Evolutionary conservation across 2,888 invertebrate genomes (phyloP).

Genomic region (Patella caerulea): DNA sequence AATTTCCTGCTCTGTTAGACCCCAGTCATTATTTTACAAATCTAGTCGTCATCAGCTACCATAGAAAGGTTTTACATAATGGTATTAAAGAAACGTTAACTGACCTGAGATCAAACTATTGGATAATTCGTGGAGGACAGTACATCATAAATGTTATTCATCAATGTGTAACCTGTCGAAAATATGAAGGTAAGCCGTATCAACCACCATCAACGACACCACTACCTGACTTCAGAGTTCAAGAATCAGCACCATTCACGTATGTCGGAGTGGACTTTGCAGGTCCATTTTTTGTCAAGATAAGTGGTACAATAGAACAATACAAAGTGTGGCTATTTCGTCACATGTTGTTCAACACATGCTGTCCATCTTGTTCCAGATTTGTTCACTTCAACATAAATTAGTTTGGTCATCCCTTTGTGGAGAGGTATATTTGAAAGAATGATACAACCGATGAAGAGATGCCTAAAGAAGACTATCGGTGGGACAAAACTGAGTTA

Average conservation of each 20-base stretch:
- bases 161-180: constrained; percentile 7
- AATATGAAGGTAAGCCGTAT: constrained; percentile 8
- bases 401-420: background rate
- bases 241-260: constrained; percentile 6
- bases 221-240: constrained; percentile 9
- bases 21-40: background rate
- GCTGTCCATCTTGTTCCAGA: background rate
- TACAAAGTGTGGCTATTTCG: background rate
- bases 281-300: constrained; percentile 1
- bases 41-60: background rate
- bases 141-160: background rate
- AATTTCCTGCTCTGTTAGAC: background rate
- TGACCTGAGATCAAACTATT: background rate
- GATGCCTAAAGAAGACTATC: background rate
- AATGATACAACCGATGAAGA: background rate
- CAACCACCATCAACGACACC: constrained; percentile 6
- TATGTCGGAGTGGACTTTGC: constrained; percentile 17
- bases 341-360: background rate
- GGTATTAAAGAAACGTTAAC: constrained; percentile 2
- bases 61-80: background rate
- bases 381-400: background rate
- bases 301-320: background rate
- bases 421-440: background rate
- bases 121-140: background rate
- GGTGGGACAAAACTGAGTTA: background rate